These are phyloP conservation scores for Acheta domesticus DNA, from an alignment of 2,888 invertebrate species.

Conservation along the genomic window DNA sequence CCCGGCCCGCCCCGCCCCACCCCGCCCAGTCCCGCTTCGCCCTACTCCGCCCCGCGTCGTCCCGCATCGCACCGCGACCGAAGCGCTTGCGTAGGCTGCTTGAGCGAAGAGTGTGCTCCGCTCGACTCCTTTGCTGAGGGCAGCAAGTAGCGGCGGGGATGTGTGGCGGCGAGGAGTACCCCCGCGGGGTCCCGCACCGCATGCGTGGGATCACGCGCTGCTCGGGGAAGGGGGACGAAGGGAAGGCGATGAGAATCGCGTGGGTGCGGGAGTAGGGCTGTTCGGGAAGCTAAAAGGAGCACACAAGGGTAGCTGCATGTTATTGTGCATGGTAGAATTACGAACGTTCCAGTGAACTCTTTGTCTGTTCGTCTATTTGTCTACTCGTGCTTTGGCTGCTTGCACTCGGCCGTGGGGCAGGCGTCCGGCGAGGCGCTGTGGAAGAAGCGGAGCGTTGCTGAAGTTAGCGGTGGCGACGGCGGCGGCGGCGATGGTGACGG, in stretches of 20 bases:
- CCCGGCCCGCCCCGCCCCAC: too few relatives aligned
- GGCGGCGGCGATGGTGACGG: background rate
- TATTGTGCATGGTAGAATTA: background rate
- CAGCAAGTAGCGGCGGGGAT: background rate
- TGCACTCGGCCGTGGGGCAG: background rate
- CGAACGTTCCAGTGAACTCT: background rate
- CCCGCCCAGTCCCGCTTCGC: too few relatives aligned
- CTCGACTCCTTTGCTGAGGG: background rate
- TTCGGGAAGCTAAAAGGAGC: background rate
- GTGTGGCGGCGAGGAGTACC: background rate
- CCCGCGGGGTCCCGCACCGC: background rate
- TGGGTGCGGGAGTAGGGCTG: background rate
- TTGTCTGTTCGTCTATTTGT: constrained; percentile 18
- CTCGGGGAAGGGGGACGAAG: background rate
- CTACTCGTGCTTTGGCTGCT: background rate
- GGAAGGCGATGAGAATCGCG: background rate
- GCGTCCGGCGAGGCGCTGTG: background rate
- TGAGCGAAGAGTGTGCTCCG: background rate
- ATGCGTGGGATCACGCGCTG: background rate
- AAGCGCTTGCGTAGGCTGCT: constrained; percentile 1
- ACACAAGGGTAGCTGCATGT: background rate
- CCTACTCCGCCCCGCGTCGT: background rate
- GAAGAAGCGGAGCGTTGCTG: background rate
- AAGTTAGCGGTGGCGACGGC: background rate
- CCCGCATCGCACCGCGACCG: background rate